Evolutionary conservation across 2,113 vertebrate species (phyloP), one percentile per base, ranked within the genome.

Genomic region (Propithecus coquereli): DNA sequence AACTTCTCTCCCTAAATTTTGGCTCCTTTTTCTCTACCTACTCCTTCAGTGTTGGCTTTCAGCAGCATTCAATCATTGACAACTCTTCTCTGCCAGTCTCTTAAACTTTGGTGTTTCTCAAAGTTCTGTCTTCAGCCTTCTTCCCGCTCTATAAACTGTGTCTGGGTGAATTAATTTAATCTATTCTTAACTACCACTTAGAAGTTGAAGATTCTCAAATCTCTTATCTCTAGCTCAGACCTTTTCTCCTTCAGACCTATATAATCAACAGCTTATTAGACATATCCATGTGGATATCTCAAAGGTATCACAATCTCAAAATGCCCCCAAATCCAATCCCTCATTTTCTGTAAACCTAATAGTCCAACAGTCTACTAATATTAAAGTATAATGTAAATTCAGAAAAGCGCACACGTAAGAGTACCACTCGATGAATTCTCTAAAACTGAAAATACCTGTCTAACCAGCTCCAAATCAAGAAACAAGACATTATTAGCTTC

Each of bases 151-250:
- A 40, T 12, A 73, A 23, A 74, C 34, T 37, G 4, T n/a, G 6
- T 12, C 37, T 47, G 2, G 30, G 22, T 91, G 32, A 91, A 63
- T 68, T 83, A 77, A 95, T 88, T 32, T 37, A 89, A 59, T 37
- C 68, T 65, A 65, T 79, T 82, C 40, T 30, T 84, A 77, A 45
- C 43, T 68, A 82, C n/a, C 14, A 90, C 9, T 16, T 82, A 84
- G 25, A 94, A 83, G 40, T 0, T 91, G 37, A 93, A 83, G 47
- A 94, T 90, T 83, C 54, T 79, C 40, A 94, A 37, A 91, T 83
- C 45, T 93, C n/a, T 34, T 82, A 50, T 50, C 10, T 96, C 71
- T 52, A n/a, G 8, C 40, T 89, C 59, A 74, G 50, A 84, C 3
- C 6, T 52, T 83, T 87, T 8, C 27, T 4, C 12, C 23, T 86